Base-by-base conservation (phyloP, 2,888 invertebrate species). In the Buathra laborator region DNA sequence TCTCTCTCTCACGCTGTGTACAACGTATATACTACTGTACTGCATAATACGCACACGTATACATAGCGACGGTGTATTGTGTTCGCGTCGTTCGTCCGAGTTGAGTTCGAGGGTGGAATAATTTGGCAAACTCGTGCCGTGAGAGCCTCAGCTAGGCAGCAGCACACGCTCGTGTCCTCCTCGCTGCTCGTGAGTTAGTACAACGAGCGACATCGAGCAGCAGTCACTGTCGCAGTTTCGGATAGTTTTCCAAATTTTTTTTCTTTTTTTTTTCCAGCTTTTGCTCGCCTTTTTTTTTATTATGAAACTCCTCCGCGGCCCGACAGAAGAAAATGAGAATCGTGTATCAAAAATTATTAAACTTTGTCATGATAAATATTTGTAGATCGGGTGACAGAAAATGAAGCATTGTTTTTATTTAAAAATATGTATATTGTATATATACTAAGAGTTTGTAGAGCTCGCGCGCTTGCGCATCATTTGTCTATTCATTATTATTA, bases 101-200 rank as follows among this genome's bases (percentile, higher is more conserved):
- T 59, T 70, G 75, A 71, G 80, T 71, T 37, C 66, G 59, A 77
- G 83, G 79, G 83, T 79, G 83, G 84, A 85, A 85, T 85, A 85
- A 85, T 85, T 85, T 81, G 81, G 81, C 78, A 85, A 81, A 85
- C 78, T 85, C 78, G 78, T 66, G 81, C 64, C 74, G 62, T 72
- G 78, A 46, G 59, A 9, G 37, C 9, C 9, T 19, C 56, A 62
- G 59, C 74, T 29, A 81, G 71, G 44, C 44, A 68, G 43, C 76
- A 67, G 67, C 75, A 56, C 62, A 74, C 37, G 77, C 53, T 64
- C 74, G 67, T 48, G 32, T 44, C 37, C 24, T n/a, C 59, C 71
- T 44, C 32, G 59, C 32, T 68, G 67, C 68, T n/a, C 78, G 67
- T 59, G 74, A 78, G 74, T 51, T 78, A 79, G 68, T 79, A 48